Evolutionary conservation across 2,113 vertebrate genomes (phyloP).

Genomic region (Jacana jacana): DNA sequence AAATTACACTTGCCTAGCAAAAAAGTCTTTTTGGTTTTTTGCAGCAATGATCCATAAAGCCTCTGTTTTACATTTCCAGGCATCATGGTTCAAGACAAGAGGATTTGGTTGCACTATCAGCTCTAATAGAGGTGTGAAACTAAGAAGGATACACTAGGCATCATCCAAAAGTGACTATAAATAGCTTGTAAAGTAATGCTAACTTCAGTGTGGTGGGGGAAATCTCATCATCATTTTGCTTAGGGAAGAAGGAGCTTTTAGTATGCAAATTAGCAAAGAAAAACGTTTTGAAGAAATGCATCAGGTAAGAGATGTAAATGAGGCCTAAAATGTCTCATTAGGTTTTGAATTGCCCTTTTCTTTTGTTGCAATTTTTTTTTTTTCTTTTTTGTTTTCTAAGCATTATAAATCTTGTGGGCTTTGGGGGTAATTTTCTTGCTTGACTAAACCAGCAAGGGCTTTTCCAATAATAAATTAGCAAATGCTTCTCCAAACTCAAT

Average conservation of each 20-base stretch:
- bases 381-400: slow-evolving; percentile 68
- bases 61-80: neutral
- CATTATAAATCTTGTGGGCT: slow-evolving; percentile 79
- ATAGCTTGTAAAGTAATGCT: slow-evolving; percentile 61
- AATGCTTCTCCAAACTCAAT: slow-evolving; percentile 64
- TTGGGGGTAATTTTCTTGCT: slow-evolving; percentile 79
- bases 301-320: slow-evolving; percentile 81
- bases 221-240: slow-evolving; percentile 76
- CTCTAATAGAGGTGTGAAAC: slow-evolving; percentile 45
- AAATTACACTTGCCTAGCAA: neutral
- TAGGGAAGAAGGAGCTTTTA: slow-evolving; percentile 78
- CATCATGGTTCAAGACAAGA: neutral
- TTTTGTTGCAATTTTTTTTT: slow-evolving; percentile 37
- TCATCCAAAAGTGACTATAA: slow-evolving; percentile 40
- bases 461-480: slow-evolving; percentile 76
- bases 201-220: slow-evolving; percentile 64
- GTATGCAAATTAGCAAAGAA: slow-evolving; percentile 78
- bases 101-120: neutral
- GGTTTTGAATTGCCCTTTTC: slow-evolving; percentile 79
- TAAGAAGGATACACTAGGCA: slow-evolving; percentile 33
- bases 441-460: slow-evolving; percentile 72
- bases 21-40: neutral
- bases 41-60: neutral
- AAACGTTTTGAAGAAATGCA: slow-evolving; percentile 77
- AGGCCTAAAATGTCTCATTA: slow-evolving; percentile 83